Evolutionary conservation across 2,888 invertebrate species (phyloP).

Genomic region (Rhynchonema sp.): DNA sequence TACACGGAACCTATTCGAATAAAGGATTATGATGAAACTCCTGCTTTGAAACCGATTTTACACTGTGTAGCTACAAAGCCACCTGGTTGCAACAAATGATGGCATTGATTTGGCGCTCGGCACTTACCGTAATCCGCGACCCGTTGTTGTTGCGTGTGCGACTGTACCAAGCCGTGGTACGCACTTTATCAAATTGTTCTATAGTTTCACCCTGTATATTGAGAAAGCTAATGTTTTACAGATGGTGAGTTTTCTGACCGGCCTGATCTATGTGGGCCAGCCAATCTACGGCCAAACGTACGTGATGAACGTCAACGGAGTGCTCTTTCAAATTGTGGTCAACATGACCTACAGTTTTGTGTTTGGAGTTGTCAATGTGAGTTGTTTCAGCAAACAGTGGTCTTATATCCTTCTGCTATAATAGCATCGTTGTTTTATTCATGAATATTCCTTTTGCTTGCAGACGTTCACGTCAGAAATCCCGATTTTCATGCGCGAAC

Average conservation of each 20-base stretch:
- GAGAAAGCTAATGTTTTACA: constrained; percentile 29
- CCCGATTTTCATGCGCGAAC: constrained; percentile 68
- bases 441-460: not conserved
- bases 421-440: not conserved
- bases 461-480: constrained; percentile 72
- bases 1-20: too few species aligned
- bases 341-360: constrained; percentile 86
- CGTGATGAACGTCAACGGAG: constrained; percentile 82
- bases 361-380: constrained; percentile 74
- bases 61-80: constrained; percentile 51
- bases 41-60: not conserved
- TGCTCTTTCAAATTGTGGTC: constrained; percentile 68
- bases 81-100: constrained; percentile 69
- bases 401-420: not conserved
- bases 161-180: constrained; percentile 65
- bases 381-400: constrained; percentile 30
- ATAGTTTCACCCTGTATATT: too few species aligned
- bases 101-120: constrained; percentile 72
- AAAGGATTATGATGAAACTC: not conserved
- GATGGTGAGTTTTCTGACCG: constrained; percentile 70
- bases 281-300: not conserved
- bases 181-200: constrained; percentile 32
- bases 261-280: constrained; percentile 46
- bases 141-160: constrained; percentile 72
- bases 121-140: constrained; percentile 68